A percentile compares a stretch with the other conserved stretches of the same genome.
Conservation (phyloP, 2,113 vertebrate species). For the Geococcyx californianus region DNA sequence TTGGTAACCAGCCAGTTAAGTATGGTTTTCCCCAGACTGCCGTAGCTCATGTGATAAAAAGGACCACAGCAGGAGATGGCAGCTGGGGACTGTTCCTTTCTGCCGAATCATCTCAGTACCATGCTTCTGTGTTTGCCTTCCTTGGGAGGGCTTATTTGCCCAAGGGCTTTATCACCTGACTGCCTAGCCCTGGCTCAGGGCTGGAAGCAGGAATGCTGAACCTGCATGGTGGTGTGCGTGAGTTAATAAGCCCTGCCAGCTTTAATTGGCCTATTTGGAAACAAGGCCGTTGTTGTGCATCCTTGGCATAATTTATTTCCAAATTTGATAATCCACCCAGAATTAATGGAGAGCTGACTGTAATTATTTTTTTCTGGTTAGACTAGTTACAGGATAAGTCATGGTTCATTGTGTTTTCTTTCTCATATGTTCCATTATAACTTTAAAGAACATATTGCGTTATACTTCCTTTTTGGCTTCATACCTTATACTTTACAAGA, state of each 20-base stretch:
- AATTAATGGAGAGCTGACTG: constrained; percentile 42
- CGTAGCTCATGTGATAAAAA: background rate
- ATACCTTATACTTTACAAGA: constrained; percentile 40
- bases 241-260: background rate
- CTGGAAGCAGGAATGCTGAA: background rate
- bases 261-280: constrained; percentile 55
- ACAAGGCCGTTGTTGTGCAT: constrained; percentile 38
- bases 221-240: background rate
- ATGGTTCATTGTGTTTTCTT: background rate
- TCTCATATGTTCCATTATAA: constrained; percentile 22
- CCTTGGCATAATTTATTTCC: constrained; percentile 49
- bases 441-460: constrained; percentile 30
- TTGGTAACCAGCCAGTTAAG: background rate
- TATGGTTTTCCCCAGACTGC: background rate
- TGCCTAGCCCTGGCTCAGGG: background rate
- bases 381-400: constrained; percentile 41
- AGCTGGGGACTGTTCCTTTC: background rate
- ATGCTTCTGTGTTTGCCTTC: background rate
- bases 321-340: constrained; percentile 61
- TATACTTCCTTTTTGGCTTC: constrained; percentile 60
- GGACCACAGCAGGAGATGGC: background rate
- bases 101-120: background rate
- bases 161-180: background rate
- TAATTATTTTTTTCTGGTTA: constrained; percentile 61
- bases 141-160: background rate